Conservation (phyloP, 2,113 vertebrate genomes). For the Okapia johnstoni region DNA sequence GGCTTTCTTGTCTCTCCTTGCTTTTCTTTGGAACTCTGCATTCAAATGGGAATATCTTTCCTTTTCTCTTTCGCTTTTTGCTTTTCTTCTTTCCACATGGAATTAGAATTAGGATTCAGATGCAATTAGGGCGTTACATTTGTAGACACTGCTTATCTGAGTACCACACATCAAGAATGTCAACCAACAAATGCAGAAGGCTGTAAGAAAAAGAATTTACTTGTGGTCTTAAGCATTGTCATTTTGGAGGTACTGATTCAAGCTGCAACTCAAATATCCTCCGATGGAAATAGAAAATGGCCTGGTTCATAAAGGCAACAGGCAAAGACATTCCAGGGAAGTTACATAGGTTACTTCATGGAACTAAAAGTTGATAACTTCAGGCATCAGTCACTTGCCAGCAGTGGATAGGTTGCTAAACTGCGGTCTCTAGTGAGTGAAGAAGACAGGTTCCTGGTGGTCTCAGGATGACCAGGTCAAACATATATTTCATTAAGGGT, state of each 20-base stretch:
- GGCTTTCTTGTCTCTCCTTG: neutral
- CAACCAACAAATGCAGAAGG: neutral
- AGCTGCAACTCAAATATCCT: neutral
- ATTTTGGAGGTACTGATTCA: neutral
- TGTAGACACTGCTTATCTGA: neutral
- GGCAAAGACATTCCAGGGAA: neutral
- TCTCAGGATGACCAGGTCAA: no score
- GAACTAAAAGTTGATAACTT: rapidly evolving
- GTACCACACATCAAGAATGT: neutral
- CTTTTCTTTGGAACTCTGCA: neutral
- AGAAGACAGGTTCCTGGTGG: neutral
- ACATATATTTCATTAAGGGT: neutral
- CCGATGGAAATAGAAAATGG: neutral
- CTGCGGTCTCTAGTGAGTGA: neutral
- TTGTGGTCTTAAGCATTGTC: neutral
- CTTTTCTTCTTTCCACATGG: neutral
- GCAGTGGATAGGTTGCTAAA: neutral
- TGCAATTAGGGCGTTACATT: neutral
- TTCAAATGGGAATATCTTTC: neutral
- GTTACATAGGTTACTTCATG: neutral
- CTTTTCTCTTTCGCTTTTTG: neutral
- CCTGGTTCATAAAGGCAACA: neutral
- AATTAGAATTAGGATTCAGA: neutral
- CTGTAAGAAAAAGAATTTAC: neutral
- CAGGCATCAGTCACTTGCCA: neutral